Conservation (phyloP, 2,888 invertebrate genomes). For the Lamproptera curius region DNA sequence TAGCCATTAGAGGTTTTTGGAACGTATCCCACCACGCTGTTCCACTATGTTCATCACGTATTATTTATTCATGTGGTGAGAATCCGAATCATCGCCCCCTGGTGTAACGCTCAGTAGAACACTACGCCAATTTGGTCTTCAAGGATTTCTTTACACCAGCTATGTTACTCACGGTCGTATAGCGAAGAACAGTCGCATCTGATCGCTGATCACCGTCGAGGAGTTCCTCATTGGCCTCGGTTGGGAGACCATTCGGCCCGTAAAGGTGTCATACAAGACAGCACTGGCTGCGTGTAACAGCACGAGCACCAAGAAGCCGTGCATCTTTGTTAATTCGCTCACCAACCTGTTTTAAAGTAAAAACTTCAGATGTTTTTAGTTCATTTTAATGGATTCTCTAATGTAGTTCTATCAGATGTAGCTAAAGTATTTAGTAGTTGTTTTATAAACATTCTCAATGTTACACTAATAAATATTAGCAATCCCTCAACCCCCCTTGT, state of each 20-base stretch:
- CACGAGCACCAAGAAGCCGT: not conserved
- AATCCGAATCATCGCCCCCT: not conserved
- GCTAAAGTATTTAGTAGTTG: too few relatives aligned
- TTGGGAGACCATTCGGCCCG: not conserved
- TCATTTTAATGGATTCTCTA: too few relatives aligned
- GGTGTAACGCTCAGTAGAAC: not conserved
- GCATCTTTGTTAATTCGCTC: not conserved
- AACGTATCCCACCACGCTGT: too few relatives aligned
- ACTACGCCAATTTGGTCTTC: not conserved
- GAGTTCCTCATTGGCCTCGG: not conserved
- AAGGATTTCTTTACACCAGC: not conserved
- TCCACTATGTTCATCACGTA: too few relatives aligned
- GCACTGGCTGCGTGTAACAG: not conserved
- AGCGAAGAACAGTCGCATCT: not conserved
- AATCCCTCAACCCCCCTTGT: too few relatives aligned
- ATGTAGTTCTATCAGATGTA: too few relatives aligned
- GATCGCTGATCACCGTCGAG: not conserved
- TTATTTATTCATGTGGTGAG: too few relatives aligned
- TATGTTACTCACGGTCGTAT: not conserved
- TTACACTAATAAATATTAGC: too few relatives aligned
- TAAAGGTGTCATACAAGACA: slow-evolving; percentile 7
- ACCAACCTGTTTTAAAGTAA: too few relatives aligned
- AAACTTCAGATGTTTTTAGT: too few relatives aligned
- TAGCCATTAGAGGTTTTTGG: not conserved
- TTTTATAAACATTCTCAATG: too few relatives aligned